These are phyloP conservation scores for Oenanthe melanoleuca DNA, from an alignment of 2,113 vertebrate genomes.

Conservation along the genomic window DNA sequence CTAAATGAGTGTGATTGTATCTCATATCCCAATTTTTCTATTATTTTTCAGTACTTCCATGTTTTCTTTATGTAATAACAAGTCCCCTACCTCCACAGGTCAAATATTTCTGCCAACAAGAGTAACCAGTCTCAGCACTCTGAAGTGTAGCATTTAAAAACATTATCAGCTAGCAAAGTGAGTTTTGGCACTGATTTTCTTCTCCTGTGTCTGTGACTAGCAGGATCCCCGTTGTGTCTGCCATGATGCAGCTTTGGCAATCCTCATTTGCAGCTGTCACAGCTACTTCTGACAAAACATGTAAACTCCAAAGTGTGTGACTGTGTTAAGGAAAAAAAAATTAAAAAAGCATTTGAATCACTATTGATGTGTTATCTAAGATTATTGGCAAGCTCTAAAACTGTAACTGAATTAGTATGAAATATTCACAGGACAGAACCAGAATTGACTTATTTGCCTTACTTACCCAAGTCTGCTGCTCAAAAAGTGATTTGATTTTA, in stretches of 20 bases:
- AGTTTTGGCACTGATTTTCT: background rate
- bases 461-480: background rate
- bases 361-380: background rate
- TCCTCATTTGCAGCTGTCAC: background rate
- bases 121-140: background rate
- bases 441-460: background rate
- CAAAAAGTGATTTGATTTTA: background rate
- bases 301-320: background rate
- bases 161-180: background rate
- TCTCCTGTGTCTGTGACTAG: background rate
- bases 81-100: fast-evolving
- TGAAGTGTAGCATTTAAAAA: background rate
- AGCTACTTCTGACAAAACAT: background rate
- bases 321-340: fast-evolving
- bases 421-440: background rate
- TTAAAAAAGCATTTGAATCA: background rate
- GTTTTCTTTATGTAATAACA: background rate
- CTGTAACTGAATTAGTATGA: background rate
- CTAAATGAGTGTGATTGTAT: no score
- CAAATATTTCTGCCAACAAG: background rate
- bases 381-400: background rate
- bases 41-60: background rate
- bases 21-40: background rate
- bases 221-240: background rate
- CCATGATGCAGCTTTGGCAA: background rate